Evolutionary conservation across 2,888 invertebrate species (phyloP), one percentile per base, ranked within the genome.

Genomic region (Dryomyza anilis): DNA sequence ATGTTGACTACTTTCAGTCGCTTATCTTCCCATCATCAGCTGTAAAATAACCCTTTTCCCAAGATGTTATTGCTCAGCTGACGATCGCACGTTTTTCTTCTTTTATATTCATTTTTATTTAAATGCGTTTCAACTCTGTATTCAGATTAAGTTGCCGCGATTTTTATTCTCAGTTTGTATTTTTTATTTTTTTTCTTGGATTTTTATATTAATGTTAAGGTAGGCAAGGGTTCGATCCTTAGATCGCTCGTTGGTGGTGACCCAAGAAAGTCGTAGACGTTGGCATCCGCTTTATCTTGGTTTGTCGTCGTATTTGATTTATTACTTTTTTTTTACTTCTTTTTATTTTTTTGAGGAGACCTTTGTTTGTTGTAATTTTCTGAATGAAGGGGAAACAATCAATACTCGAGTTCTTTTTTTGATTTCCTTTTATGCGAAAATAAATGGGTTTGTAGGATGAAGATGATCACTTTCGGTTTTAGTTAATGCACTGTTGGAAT

Each of bases 321-420:
- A 76, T 76, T 75, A 74, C 67, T 43, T 69, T 64, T 50, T 63
- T 64, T n/a, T 45, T n/a, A 16, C 36, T 63, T 69, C 53, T 48
- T 65, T 52, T 25, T 43, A 50, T 53, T 39, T 45, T 58, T 46
- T 62, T 64, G 46, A 25, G 46, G 57, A 12, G 16, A 59, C 19
- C 58, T 64, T 48, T 29, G 48, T 46, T 58, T 61, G 27, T 36
- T 63, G 61, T 57, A 65, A 70, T 65, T 71, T 71, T 70, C 72
- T 72, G 69, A 76, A 76, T 73, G 76, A 79, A 77, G 78, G 76
- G 76, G 76, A 80, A 79, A 80, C 77, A 76, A 74, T 71, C 63
- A 62, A 63, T 63, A 45, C 63, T 43, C 53, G 62, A 50, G 60
- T 71, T 68, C 33, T 56, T 25, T n/a, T 27, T 23, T 29, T 23